These are phyloP conservation scores for Himantopus leucocephalus DNA, from an alignment of 2,113 vertebrate species.

Conservation along the genomic window DNA sequence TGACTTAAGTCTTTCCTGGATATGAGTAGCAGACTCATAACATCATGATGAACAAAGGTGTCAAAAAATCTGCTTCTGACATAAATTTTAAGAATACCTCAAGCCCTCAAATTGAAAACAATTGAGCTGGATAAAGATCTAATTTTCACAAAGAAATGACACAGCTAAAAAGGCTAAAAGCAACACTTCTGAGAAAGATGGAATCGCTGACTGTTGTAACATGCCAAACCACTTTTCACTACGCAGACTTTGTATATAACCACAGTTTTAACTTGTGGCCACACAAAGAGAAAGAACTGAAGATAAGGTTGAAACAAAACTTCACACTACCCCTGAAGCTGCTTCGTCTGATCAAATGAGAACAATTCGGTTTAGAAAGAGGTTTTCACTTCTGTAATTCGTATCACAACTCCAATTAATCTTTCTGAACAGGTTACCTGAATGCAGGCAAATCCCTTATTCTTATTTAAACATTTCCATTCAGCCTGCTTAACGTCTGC, in stretches of 20 bases:
- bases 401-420: neutral
- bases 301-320: neutral
- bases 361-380: neutral
- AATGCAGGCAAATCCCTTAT: neutral
- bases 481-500: constrained; percentile 5
- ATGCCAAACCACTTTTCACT: neutral
- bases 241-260: neutral
- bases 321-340: neutral
- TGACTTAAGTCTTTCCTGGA: neutral
- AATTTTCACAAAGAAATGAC: neutral
- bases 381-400: neutral
- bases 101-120: neutral
- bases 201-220: neutral
- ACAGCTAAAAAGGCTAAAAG: neutral
- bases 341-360: neutral
- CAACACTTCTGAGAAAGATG: neutral
- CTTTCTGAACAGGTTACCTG: neutral
- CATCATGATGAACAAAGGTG: neutral
- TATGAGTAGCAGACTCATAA: neutral
- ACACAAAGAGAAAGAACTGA: neutral
- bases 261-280: neutral
- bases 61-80: neutral
- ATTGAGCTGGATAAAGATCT: neutral
- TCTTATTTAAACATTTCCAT: neutral
- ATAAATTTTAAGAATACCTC: neutral